Base-by-base conservation (phyloP, 2,113 vertebrate species). In the Mohoua ochrocephala region DNA sequence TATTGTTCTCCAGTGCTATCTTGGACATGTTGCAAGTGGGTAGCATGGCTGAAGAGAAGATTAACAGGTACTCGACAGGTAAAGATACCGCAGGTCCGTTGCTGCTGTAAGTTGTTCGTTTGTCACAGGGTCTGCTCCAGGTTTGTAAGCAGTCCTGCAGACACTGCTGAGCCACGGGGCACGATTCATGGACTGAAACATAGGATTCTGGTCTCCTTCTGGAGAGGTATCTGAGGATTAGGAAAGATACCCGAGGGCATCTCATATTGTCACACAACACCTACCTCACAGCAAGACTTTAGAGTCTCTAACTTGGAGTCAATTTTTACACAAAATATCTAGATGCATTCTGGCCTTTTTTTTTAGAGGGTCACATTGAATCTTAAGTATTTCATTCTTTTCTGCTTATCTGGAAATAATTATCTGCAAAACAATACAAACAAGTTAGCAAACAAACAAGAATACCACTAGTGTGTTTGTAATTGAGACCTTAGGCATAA, bases 401-500 rank as follows among this genome's bases (percentile, higher is more conserved):
- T 52, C n/a, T 84, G 33, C 57, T 82, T 92, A 56, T 95, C 93
- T 95, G 77, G 56, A 87, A 86, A 79, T 60, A 95, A 83, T 85
- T 71, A 37, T 68, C 53, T 87, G 37, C 57, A 65, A 81, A 95
- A 86, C 63, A 81, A 78, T 84, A 39, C 63, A 54, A 91, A 57
- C 35, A 63, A 88, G 42, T 31, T 91, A 89, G 44, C 42, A 81
- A 83, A 91, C 54, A 83, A 79, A 57, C n/a, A 76, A 77, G 54
- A 94, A 78, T 64, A 82, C 9, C 60, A 44, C 73, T 52, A 16
- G 37, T 20, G 52, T 67, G 22, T 76, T 92, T 89, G 56, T 82
- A 92, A 92, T 87, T 84, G 86, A 95, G 95, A 89, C 70, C 44
- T 92, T 74, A 76, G 91, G 71, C 53, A 35, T 92, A 82, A 60